phyloP scores from a whole-genome alignment of 2,888 invertebrate species.

The Seira ritae region DNA sequence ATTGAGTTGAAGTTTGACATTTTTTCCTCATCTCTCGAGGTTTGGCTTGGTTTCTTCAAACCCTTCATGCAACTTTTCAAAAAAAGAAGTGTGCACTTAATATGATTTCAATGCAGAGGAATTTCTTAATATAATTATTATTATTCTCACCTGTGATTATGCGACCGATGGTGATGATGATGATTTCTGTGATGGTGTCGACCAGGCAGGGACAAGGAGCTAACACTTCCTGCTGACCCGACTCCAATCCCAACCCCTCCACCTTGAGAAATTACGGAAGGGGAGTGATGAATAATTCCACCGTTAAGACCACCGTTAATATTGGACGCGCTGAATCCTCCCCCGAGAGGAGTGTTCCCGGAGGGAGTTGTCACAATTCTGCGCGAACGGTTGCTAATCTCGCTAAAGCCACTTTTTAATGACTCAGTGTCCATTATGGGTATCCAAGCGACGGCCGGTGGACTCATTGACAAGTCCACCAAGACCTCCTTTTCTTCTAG shows the following conservation, averaged over 20 bases:
- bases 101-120: too few relatives aligned
- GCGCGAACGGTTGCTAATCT: constrained; percentile 86
- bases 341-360: constrained; percentile 53
- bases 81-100: constrained; percentile 31
- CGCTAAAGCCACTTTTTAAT: constrained; percentile 86
- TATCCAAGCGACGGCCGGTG: constrained; percentile 68
- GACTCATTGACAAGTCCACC: constrained; percentile 66
- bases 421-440: constrained; percentile 92
- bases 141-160: constrained; percentile 69
- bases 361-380: constrained; percentile 74
- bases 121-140: constrained; percentile 20
- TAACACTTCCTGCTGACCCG: constrained; percentile 56
- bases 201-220: constrained; percentile 65
- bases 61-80: background rate
- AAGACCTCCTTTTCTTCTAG: constrained; percentile 20
- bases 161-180: constrained; percentile 68
- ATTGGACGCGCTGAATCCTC: constrained; percentile 23
- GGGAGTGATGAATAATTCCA: constrained; percentile 34
- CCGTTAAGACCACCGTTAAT: constrained; percentile 42
- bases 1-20: constrained; percentile 41
- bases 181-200: constrained; percentile 69
- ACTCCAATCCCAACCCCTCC: constrained; percentile 26
- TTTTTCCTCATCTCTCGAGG: background rate
- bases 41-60: background rate
- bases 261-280: background rate